Evolutionary conservation across 2,797 vertebrate species (phyloP), one percentile per base, ranked within the genome.

Genomic region (Linurgus olivaceus): DNA sequence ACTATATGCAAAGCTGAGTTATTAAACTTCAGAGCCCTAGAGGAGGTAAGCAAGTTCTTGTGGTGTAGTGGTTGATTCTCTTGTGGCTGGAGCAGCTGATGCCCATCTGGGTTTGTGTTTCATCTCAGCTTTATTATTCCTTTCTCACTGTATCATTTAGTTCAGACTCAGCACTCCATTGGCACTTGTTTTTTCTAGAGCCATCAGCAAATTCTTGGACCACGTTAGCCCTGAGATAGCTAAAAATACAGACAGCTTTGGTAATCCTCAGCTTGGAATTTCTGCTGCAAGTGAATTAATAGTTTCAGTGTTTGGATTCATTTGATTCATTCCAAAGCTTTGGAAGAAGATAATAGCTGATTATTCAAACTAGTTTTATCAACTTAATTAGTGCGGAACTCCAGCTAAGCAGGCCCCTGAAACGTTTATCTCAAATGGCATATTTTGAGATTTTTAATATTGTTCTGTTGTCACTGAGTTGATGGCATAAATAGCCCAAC

Each of bases 41-140:
- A 58, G 40, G 23, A 76, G 83, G 54, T 70, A 58, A 71, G 55
- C 83, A 94, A 52, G 50, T 84, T 59, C 93, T 75, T 57, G 52
- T 74, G 24, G 6, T 93, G 54, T 51, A 45, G 38, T 33, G 31
- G 38, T 52, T 85, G 73, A 54, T 80, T 94, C 23, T 89, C 57
- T 62, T 45, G 76, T 65, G 70, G 28, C 63, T 90, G 86, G 51
- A 95, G 68, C 76, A 90, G 45, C 82, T 83, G 42, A 76, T 86
- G 85, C 45, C 82, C 85, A 18, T 21, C 57, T 47, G 63, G 52
- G 13, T 20, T 50, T 37, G 33, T 75, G 73, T 68, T 92, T 82
- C n/a, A 21, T 91, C 40, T 85, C 35, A 4, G 38, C 51, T 86
- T 54, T 58, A 7, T 40, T 74, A 51, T 29, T 47, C 18, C 33